phyloP scores from a whole-genome alignment of 2,888 invertebrate species.

The Hydraecia micacea region DNA sequence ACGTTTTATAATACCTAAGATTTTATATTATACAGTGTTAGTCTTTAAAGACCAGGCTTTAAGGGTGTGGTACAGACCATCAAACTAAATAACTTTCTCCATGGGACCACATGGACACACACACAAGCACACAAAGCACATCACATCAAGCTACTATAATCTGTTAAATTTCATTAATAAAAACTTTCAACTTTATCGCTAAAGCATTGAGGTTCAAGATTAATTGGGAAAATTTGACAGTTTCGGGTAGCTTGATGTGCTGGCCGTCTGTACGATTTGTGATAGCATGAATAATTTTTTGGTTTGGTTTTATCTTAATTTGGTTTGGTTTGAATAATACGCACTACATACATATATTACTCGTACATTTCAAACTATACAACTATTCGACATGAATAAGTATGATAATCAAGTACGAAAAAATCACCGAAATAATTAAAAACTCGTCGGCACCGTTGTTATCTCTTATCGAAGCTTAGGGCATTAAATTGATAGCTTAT shows the following conservation, averaged over 20 bases:
- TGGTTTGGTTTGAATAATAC: no score
- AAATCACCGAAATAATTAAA: conserved; percentile 47
- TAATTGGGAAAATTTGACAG: no score
- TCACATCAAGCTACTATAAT: no score
- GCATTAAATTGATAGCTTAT: conserved; percentile 59
- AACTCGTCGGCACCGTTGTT: conserved; percentile 30
- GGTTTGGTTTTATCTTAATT: not conserved
- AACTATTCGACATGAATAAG: not conserved
- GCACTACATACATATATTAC: not conserved
- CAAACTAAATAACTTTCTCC: no score
- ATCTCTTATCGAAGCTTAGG: conserved; percentile 50
- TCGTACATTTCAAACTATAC: not conserved
- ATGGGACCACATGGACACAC: no score
- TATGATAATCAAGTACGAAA: conserved; percentile 2
- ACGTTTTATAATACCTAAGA: not conserved
- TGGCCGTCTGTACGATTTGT: not conserved
- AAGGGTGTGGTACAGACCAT: no score
- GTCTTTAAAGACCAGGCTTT: no score
- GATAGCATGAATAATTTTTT: not conserved
- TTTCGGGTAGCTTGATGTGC: no score
- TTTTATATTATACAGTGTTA: not conserved
- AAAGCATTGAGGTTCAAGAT: no score
- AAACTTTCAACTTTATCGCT: no score
- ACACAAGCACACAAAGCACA: no score
- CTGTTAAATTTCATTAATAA: no score